Conservation (phyloP, 2,888 invertebrate genomes). For the Synergus japonicus region DNA sequence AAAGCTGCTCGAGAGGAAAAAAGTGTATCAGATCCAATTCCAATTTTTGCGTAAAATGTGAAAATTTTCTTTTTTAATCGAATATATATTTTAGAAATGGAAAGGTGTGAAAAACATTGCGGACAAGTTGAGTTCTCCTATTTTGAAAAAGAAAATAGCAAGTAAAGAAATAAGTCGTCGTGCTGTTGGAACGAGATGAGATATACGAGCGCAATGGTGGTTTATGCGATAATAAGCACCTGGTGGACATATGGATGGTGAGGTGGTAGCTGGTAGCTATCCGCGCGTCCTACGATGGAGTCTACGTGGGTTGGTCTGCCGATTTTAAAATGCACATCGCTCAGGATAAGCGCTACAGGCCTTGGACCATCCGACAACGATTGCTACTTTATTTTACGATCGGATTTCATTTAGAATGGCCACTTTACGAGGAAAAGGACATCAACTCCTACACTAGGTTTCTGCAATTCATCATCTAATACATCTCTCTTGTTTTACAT, state of each 20-base stretch:
- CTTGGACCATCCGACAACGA: not conserved
- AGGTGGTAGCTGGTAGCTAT: not conserved
- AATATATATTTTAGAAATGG: too few species aligned
- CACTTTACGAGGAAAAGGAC: constrained; percentile 1
- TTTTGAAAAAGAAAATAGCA: not conserved
- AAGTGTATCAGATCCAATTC: too few species aligned
- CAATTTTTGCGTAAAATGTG: too few species aligned
- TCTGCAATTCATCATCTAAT: not conserved
- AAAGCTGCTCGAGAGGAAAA: not conserved
- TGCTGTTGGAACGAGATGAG: not conserved
- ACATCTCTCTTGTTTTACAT: not conserved
- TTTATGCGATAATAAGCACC: constrained; percentile 11
- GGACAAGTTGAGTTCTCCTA: too few species aligned
- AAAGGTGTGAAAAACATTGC: too few species aligned
- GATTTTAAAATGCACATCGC: not conserved
- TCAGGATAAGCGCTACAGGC: not conserved
- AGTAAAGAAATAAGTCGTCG: not conserved
- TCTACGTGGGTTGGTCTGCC: not conserved
- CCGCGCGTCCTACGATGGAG: not conserved
- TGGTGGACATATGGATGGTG: not conserved
- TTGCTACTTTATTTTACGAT: constrained; percentile 1
- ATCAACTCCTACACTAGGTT: not conserved
- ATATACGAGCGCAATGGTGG: not conserved
- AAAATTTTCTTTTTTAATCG: too few species aligned
- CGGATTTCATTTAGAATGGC: not conserved